Conservation (phyloP, 2,888 invertebrate species). For the Epinotia brunnichana region DNA sequence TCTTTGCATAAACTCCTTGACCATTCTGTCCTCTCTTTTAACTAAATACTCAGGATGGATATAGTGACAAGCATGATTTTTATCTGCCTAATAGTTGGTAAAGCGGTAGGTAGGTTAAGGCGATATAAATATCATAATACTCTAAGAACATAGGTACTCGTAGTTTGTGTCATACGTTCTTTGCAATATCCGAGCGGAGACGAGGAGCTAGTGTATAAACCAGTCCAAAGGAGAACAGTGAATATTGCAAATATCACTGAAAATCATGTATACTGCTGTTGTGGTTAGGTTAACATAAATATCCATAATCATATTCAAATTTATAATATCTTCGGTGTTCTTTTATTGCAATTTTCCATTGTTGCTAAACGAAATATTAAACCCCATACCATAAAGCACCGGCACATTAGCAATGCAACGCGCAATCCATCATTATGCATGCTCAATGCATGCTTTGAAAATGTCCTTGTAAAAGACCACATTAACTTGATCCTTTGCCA, state of each 20-base stretch:
- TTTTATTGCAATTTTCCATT: constrained; percentile 34
- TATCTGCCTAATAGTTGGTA: no score
- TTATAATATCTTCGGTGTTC: not conserved
- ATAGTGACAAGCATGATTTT: no score
- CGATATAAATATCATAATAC: not conserved
- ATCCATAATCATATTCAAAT: constrained; percentile 20
- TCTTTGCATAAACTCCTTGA: no score
- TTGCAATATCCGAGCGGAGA: not conserved
- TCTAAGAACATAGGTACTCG: no score
- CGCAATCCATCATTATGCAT: constrained; percentile 69
- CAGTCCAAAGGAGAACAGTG: not conserved
- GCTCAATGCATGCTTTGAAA: constrained; percentile 60
- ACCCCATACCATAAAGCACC: constrained; percentile 50
- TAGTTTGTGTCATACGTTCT: not conserved
- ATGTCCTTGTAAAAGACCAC: constrained; percentile 60
- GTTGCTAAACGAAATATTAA: constrained; percentile 38
- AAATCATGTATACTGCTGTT: not conserved
- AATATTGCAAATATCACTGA: not conserved
- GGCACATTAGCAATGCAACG: constrained; percentile 64
- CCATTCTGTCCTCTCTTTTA: no score
- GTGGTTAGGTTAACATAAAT: constrained; percentile 10
- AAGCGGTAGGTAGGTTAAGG: not conserved
- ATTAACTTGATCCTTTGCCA: constrained; percentile 35
- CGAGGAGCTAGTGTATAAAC: not conserved
- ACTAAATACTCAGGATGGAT: no score